Conservation (phyloP, 2,797 vertebrate genomes). For the Liasis olivaceus region DNA sequence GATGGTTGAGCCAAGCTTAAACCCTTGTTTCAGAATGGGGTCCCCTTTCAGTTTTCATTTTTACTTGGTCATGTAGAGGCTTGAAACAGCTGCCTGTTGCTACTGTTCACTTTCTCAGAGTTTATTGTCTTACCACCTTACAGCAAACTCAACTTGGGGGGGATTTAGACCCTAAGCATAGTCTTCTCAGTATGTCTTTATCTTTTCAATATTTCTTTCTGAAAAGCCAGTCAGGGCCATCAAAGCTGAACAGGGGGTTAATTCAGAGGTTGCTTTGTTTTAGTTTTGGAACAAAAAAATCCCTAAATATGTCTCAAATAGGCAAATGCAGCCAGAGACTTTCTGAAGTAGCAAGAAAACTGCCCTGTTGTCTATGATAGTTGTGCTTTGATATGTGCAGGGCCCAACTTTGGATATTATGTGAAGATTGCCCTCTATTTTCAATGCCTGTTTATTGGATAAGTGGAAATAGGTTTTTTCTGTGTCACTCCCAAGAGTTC, state of each 20-base stretch:
- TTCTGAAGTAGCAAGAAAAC: neutral
- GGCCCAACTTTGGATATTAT: neutral
- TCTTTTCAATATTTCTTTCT: conserved; percentile 7
- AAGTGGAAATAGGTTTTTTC: neutral
- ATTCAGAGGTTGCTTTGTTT: neutral
- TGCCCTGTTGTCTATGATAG: neutral
- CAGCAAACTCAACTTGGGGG: conserved; percentile 73
- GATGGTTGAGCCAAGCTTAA: conserved; percentile 79
- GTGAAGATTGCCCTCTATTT: neutral
- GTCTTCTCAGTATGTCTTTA: neutral
- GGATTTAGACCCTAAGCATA: neutral
- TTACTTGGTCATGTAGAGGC: conserved; percentile 74
- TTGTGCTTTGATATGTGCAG: neutral
- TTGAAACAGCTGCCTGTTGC: conserved; percentile 80
- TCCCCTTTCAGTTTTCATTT: conserved; percentile 72
- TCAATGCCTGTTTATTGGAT: neutral
- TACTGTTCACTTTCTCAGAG: conserved; percentile 82
- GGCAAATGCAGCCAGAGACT: neutral
- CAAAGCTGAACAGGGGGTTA: neutral
- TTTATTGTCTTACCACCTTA: conserved; percentile 84
- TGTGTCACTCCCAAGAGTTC: neutral
- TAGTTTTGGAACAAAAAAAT: neutral
- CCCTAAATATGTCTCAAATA: neutral
- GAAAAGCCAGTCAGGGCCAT: neutral
- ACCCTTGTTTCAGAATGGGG: conserved; percentile 73